These are phyloP conservation scores for Drosophila barbarae DNA, from an alignment of 2,888 invertebrate genomes.

Conservation along the genomic window DNA sequence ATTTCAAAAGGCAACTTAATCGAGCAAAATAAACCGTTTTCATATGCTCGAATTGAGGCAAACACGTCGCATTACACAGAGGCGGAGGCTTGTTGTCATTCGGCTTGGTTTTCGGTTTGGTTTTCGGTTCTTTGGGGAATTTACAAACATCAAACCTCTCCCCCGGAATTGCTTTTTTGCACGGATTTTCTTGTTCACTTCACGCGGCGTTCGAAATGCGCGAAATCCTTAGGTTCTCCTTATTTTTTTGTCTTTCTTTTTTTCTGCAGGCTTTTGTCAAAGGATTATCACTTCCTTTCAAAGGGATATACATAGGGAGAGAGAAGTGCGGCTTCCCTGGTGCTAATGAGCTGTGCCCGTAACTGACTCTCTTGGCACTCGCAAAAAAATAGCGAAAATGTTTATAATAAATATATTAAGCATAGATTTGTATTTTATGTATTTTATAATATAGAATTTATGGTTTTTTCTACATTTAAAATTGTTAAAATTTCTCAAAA, in stretches of 20 bases:
- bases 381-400: neutral
- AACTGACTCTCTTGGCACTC: conserved; percentile 10
- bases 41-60: conserved; percentile 74
- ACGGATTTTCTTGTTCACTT: conserved; percentile 44
- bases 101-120: conserved; percentile 2
- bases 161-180: conserved; percentile 40
- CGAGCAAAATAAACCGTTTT: conserved; percentile 79
- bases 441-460: neutral
- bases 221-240: conserved; percentile 51
- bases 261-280: conserved; percentile 58
- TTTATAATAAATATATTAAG: neutral
- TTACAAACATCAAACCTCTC: conserved; percentile 12
- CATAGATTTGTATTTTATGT: neutral
- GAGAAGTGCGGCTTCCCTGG: neutral
- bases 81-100: conserved; percentile 51
- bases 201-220: conserved; percentile 52
- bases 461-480: neutral
- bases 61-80: conserved; percentile 70
- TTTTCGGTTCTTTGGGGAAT: conserved; percentile 59
- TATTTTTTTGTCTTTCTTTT: conserved; percentile 3
- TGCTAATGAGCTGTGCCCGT: conserved; percentile 34
- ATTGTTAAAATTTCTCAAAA: neutral
- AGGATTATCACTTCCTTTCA: conserved; percentile 69
- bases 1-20: conserved; percentile 76
- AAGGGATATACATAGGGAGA: conserved; percentile 2